phyloP scores from a whole-genome alignment of 1,140 invertebrate genomes.

The Megalopta genalis region DNA sequence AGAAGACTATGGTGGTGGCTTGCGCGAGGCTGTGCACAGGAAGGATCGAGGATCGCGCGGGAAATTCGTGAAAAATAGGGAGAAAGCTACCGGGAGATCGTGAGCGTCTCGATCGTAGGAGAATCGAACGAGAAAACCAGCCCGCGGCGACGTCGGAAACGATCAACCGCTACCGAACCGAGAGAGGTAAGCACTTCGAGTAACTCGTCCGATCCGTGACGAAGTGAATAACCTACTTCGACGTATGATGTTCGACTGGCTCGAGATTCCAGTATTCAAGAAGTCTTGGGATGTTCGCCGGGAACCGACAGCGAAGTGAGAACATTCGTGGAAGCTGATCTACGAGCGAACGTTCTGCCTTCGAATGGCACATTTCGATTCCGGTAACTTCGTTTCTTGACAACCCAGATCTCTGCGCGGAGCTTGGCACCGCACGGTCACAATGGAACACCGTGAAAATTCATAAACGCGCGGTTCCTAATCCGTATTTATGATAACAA shows the following conservation, averaged over 20 bases:
- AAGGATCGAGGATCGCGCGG: background rate
- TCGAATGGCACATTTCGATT: too few species aligned
- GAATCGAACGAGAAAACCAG: constrained; percentile 20
- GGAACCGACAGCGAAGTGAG: background rate
- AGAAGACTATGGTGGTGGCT: constrained; percentile 22
- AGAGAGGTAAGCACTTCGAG: background rate
- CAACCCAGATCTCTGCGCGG: too few species aligned
- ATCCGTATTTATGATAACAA: too few species aligned
- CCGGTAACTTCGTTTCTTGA: too few species aligned
- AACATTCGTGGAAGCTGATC: background rate
- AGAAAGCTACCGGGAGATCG: background rate
- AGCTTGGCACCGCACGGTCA: too few species aligned
- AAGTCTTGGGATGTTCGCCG: background rate
- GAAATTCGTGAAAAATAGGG: constrained; percentile 32
- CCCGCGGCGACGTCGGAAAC: background rate
- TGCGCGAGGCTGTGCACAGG: background rate
- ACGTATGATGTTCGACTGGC: background rate
- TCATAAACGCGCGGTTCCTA: too few species aligned
- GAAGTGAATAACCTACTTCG: constrained; percentile 12
- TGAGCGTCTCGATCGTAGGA: background rate
- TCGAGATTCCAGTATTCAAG: background rate
- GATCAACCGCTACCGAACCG: background rate
- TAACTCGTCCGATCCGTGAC: constrained; percentile 10
- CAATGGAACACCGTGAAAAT: too few species aligned
- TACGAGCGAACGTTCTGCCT: too few species aligned